phyloP scores from a whole-genome alignment of 2,113 vertebrate species.

The Colossoma macropomum region DNA sequence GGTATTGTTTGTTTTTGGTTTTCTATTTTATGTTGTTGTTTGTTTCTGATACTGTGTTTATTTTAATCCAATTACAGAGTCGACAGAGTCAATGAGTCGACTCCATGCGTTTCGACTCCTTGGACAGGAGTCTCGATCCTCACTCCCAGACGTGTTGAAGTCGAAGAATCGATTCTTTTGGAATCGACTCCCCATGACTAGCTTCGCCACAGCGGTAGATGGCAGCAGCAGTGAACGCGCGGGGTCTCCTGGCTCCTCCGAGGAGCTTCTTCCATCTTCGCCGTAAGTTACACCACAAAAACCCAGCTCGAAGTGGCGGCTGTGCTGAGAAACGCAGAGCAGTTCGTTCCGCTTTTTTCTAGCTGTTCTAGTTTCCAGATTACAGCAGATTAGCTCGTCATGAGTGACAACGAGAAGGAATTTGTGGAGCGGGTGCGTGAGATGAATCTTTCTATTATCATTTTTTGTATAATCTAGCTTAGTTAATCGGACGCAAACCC shows the following conservation, averaged over 20 bases:
- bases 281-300: background rate
- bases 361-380: background rate
- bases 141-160: no score
- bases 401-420: constrained; percentile 76
- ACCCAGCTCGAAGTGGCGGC: background rate
- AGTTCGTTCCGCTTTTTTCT: background rate
- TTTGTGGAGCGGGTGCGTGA: constrained; percentile 74
- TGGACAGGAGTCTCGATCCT: no score
- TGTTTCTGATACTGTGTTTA: no score
- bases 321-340: background rate
- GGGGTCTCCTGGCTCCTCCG: background rate
- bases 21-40: no score
- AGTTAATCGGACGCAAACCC: no score
- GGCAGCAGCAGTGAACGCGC: background rate
- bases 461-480: background rate
- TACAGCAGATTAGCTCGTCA: constrained; percentile 35
- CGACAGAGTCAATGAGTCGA: no score
- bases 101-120: no score
- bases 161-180: no score
- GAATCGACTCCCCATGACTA: no score
- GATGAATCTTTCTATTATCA: background rate
- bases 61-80: no score
- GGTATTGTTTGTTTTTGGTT: no score
- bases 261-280: background rate
- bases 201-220: background rate